These are phyloP conservation scores for Turnix velox DNA, from an alignment of 2,113 vertebrate genomes.

Conservation along the genomic window DNA sequence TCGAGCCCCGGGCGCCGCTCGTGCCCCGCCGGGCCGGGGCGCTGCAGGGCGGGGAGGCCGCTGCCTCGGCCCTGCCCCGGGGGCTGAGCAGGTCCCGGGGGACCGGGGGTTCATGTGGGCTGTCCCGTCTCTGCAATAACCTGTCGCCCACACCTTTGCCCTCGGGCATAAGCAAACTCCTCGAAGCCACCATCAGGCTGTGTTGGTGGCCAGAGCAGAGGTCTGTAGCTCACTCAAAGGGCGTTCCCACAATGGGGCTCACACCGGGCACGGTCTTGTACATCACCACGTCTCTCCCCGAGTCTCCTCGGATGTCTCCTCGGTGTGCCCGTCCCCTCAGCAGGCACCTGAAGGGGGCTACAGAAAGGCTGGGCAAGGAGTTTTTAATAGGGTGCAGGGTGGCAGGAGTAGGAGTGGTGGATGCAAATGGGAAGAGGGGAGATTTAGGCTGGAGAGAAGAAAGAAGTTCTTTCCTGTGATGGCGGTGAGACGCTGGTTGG, in stretches of 20 bases:
- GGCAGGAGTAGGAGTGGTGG: not conserved
- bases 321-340: not conserved
- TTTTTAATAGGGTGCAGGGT: no score
- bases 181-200: no score
- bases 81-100: not conserved
- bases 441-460: no score
- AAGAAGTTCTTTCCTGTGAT: no score
- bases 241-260: not conserved
- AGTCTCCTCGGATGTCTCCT: not conserved
- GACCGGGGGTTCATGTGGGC: rapidly evolving
- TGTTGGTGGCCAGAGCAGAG: not conserved
- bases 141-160: not conserved
- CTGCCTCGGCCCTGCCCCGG: not conserved
- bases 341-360: no score
- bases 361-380: no score
- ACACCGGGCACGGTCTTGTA: no score
- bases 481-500: no score
- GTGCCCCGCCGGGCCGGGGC: not conserved
- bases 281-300: not conserved
- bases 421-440: no score
- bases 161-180: not conserved
- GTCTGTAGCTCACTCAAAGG: not conserved
- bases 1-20: not conserved
- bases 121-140: rapidly evolving
- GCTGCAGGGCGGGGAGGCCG: not conserved